A percentile compares a stretch with the other conserved stretches of the same genome.
These are phyloP conservation scores for Eucriotettix oculatus DNA, from an alignment of 2,888 invertebrate species.

Conservation along the genomic window DNA sequence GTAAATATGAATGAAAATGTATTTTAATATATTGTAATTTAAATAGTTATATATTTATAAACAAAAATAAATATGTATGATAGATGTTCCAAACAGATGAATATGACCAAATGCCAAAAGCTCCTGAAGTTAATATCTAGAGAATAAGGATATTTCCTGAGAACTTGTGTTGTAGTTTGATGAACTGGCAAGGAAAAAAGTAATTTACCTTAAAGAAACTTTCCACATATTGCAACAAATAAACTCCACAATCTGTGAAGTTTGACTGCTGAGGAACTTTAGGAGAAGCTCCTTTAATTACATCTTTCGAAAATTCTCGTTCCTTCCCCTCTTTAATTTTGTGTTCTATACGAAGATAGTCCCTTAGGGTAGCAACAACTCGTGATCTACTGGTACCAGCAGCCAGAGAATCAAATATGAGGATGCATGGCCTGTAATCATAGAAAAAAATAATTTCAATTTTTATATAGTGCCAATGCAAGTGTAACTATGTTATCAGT, in stretches of 20 bases:
- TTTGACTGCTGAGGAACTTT: slow-evolving; percentile 97
- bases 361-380: slow-evolving; percentile 77
- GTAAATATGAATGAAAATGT: no score
- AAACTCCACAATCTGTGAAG: slow-evolving; percentile 92
- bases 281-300: slow-evolving; percentile 71
- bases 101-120: no score
- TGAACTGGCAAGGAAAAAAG: no score
- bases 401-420: slow-evolving; percentile 89
- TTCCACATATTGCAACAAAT: slow-evolving; percentile 89
- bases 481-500: background rate
- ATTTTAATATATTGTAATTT: no score
- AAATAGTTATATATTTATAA: no score
- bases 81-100: no score
- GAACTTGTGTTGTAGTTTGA: no score
- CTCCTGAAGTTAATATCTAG: no score
- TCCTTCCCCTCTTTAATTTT: slow-evolving; percentile 50
- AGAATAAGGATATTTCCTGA: no score
- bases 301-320: slow-evolving; percentile 60
- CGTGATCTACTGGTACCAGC: slow-evolving; percentile 60
- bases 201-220: slow-evolving; percentile 68
- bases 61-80: no score
- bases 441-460: slow-evolving; percentile 12
- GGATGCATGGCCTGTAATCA: slow-evolving; percentile 67
- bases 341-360: slow-evolving; percentile 79
- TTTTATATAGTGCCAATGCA: background rate